Percentiles rank a stretch among this genome's conserved stretches.
These are phyloP conservation scores for Carapus acus DNA, from an alignment of 2,797 vertebrate genomes.

Conservation along the genomic window DNA sequence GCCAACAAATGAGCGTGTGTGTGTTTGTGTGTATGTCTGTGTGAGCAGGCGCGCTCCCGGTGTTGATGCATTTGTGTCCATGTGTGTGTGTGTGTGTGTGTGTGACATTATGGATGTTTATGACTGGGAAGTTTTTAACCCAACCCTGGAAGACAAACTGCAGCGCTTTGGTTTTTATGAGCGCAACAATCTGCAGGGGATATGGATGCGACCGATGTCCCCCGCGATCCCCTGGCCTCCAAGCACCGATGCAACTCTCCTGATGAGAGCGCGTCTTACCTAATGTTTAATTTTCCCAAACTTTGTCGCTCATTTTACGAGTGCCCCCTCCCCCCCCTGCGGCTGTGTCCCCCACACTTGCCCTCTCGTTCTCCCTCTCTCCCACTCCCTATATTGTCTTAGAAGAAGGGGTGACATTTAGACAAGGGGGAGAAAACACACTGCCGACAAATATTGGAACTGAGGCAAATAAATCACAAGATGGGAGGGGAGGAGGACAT, in stretches of 20 bases:
- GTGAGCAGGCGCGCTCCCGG: too few relatives aligned
- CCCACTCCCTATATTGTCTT: constrained; percentile 72
- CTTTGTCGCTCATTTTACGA: constrained; percentile 81
- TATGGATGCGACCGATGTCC: constrained; percentile 6
- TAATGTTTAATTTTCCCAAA: constrained; percentile 86
- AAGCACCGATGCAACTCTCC: constrained; percentile 37
- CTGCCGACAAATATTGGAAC: constrained; percentile 81
- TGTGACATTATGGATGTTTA: background rate
- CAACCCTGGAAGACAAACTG: background rate
- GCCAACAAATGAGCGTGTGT: constrained; percentile 5
- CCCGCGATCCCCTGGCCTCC: constrained; percentile 2
- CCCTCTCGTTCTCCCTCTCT: constrained; percentile 67
- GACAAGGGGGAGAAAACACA: constrained; percentile 79
- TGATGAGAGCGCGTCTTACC: constrained; percentile 67
- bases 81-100: constrained; percentile 1
- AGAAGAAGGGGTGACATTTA: constrained; percentile 83
- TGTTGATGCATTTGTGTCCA: background rate
- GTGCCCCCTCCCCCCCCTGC: constrained; percentile 50
- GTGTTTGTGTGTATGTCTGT: background rate
- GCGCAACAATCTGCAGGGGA: constrained; percentile 1
- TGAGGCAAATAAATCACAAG: constrained; percentile 79
- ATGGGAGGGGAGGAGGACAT: constrained; percentile 39
- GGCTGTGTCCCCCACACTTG: constrained; percentile 45
- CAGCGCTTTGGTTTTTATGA: constrained; percentile 14
- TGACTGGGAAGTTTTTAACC: background rate